phyloP scores from a whole-genome alignment of 1,140 invertebrate species.

The Brachionus rotundiformis region DNA sequence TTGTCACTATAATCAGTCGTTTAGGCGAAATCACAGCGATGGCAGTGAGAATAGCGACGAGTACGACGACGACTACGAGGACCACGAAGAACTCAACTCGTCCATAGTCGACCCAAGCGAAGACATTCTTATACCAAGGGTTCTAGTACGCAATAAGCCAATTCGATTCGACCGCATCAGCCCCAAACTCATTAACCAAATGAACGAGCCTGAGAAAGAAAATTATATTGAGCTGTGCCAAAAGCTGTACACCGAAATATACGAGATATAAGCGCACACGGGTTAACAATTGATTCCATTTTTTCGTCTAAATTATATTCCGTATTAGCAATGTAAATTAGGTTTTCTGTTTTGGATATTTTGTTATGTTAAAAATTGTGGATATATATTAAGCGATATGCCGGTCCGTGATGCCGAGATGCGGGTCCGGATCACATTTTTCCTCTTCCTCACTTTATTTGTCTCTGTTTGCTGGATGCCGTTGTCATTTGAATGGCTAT shows the following conservation, averaged over 20 bases:
- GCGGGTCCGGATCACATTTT: background rate
- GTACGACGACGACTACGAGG: constrained; percentile 37
- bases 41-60: constrained; percentile 37
- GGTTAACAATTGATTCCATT: background rate
- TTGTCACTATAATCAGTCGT: constrained; percentile 6
- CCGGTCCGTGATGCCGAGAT: background rate
- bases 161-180: constrained; percentile 34
- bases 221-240: constrained; percentile 32
- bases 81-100: background rate
- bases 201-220: constrained; percentile 43
- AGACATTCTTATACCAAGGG: background rate
- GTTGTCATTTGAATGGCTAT: background rate
- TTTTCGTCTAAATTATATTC: constrained; percentile 20
- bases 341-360: constrained; percentile 20
- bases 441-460: background rate
- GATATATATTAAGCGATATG: background rate
- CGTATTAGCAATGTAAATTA: background rate
- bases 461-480: background rate
- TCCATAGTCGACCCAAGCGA: background rate
- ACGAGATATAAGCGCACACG: background rate
- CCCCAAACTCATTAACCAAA: constrained; percentile 23
- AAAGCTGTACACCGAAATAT: constrained; percentile 35
- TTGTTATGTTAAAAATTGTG: constrained; percentile 24
- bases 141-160: constrained; percentile 4
- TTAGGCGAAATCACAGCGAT: constrained; percentile 14